Evolutionary conservation across 2,888 invertebrate genomes (phyloP).

Genomic region (Lasioglossum oenotherae): DNA sequence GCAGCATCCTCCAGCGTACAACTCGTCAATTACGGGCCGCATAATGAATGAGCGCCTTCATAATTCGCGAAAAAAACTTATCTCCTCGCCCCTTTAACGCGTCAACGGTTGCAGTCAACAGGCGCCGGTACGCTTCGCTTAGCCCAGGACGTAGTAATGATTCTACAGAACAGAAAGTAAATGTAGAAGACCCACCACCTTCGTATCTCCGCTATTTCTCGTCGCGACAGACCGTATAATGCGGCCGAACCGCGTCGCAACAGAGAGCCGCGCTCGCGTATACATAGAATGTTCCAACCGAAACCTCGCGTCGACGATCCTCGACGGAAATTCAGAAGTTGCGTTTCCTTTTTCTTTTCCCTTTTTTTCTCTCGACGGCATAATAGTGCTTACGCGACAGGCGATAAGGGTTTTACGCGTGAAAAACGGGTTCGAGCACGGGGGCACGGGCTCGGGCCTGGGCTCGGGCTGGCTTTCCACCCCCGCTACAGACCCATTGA

Average conservation of each 20-base stretch:
- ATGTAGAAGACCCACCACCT: constrained; percentile 65
- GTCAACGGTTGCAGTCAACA: constrained; percentile 66
- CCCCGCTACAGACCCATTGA: constrained; percentile 28
- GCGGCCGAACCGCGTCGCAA: constrained; percentile 48
- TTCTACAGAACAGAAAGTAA: constrained; percentile 64
- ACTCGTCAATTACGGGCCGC: constrained; percentile 66
- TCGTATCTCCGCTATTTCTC: constrained; percentile 65
- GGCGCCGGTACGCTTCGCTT: constrained; percentile 62
- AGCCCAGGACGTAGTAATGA: constrained; percentile 69
- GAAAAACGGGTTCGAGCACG: constrained; percentile 25
- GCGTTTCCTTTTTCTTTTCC: constrained; percentile 26
- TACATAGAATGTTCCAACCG: constrained; percentile 37
- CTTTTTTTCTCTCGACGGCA: constrained; percentile 23
- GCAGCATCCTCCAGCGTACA: constrained; percentile 34
- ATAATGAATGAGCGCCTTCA: constrained; percentile 69
- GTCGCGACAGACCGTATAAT: constrained; percentile 71
- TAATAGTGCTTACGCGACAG: constrained; percentile 48
- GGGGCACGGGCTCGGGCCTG: not conserved
- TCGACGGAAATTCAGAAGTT: constrained; percentile 57
- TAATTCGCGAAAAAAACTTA: constrained; percentile 59
- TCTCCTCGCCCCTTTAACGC: constrained; percentile 67
- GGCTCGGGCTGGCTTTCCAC: not conserved
- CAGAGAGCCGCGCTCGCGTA: constrained; percentile 24
- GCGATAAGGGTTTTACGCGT: constrained; percentile 49
- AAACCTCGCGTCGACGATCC: constrained; percentile 61